Percentiles rank a stretch among this genome's conserved stretches.
Conservation (phyloP, 1,140 invertebrate genomes). For the Coenobita brevimanus region DNA sequence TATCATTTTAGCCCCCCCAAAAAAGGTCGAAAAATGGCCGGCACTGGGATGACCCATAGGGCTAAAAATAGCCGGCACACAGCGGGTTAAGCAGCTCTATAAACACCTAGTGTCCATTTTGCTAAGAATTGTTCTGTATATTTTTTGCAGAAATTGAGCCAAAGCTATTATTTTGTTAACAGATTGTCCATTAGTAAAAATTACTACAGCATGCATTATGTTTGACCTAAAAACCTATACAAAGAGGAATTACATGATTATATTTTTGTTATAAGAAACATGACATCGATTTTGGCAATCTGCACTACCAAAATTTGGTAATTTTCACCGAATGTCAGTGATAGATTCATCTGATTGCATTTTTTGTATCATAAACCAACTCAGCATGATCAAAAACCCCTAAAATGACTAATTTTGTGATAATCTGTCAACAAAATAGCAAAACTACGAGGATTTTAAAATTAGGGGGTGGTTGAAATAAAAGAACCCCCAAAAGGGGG, state of each 20-base stretch:
- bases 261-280: not conserved
- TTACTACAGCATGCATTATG: not conserved
- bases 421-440: not conserved
- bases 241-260: not conserved
- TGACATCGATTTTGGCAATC: not conserved
- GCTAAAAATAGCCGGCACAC: too few species aligned
- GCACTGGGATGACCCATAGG: too few species aligned
- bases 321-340: not conserved
- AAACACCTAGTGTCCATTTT: not conserved
- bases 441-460: not conserved
- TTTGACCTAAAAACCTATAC: slow-evolving; percentile 5
- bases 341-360: not conserved
- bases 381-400: not conserved
- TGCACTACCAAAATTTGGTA: not conserved
- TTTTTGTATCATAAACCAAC: not conserved
- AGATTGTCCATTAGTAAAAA: slow-evolving; percentile 5
- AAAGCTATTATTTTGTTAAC: not conserved
- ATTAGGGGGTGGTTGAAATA: not conserved
- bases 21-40: too few species aligned
- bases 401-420: slow-evolving; percentile 3
- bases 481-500: not conserved
- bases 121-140: not conserved
- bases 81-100: too few species aligned
- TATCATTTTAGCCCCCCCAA: too few species aligned
- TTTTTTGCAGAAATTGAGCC: not conserved